Conservation (phyloP, 2,888 invertebrate genomes). For the Metopia argyrocephala region DNA sequence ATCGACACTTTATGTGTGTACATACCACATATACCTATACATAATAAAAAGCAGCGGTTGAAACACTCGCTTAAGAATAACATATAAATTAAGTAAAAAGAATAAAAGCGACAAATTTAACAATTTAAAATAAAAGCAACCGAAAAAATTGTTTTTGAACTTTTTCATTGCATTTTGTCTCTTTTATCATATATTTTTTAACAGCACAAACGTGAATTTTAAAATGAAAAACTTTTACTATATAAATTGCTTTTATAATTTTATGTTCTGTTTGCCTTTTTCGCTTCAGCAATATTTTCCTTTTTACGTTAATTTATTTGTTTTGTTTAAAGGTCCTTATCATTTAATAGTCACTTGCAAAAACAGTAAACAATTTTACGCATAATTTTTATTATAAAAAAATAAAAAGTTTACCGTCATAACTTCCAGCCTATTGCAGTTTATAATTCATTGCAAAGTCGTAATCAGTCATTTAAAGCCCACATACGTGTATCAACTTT, state of each 20-base stretch:
- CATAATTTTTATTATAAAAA: background rate
- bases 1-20: no score
- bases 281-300: background rate
- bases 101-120: no score
- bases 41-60: no score
- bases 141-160: background rate
- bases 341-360: conserved; percentile 14
- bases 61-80: no score
- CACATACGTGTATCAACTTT: no score
- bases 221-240: background rate
- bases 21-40: no score
- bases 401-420: background rate
- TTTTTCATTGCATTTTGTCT: conserved; percentile 13
- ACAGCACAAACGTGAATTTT: no score
- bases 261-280: background rate
- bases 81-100: no score
- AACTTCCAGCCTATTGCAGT: background rate
- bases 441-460: background rate
- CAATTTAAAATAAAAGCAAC: background rate
- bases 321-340: conserved; percentile 15
- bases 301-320: background rate
- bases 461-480: background rate
- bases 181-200: no score
- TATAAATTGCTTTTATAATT: background rate
- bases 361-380: conserved; percentile 19